phyloP scores from a whole-genome alignment of 1,140 invertebrate species.

The Zaprionus lachaisei region DNA sequence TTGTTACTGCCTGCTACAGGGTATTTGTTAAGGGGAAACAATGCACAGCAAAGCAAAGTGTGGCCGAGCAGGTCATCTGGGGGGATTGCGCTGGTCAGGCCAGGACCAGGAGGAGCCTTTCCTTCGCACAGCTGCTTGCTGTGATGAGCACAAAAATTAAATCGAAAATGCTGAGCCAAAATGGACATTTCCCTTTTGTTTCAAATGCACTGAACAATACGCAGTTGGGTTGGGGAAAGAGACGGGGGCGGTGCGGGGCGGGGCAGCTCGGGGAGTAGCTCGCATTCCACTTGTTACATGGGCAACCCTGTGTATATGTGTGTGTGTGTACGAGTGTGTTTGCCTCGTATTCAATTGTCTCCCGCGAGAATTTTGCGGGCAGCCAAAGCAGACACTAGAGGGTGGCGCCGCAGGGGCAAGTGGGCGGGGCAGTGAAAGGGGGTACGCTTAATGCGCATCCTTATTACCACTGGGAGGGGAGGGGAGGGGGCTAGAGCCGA shows the following conservation, averaged over 20 bases:
- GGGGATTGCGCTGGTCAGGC: constrained; percentile 62
- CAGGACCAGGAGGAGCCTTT: not conserved
- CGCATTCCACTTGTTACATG: constrained; percentile 57
- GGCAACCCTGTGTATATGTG: not conserved
- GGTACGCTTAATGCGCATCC: constrained; percentile 77
- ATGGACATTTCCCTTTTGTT: constrained; percentile 75
- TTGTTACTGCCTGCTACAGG: not conserved
- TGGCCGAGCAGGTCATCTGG: constrained; percentile 40
- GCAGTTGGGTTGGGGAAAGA: not conserved
- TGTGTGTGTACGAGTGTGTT: constrained; percentile 32
- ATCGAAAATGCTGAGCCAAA: constrained; percentile 74
- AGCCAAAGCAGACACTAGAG: constrained; percentile 7
- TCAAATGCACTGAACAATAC: constrained; percentile 35
- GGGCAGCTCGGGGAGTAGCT: not conserved
- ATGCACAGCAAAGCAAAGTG: constrained; percentile 20
- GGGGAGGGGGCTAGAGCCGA: constrained; percentile 9
- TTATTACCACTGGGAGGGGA: constrained; percentile 65
- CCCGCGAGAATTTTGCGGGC: constrained; percentile 66
- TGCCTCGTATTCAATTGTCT: constrained; percentile 75
- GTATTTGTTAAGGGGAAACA: constrained; percentile 1
- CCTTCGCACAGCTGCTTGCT: constrained; percentile 53
- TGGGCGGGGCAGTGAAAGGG: not conserved
- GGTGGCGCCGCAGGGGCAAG: not conserved
- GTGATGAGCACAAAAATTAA: constrained; percentile 77
- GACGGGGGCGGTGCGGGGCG: too few species aligned